A percentile compares a stretch with the other conserved stretches of the same genome.
These are phyloP conservation scores for Oplegnathus fasciatus DNA, from an alignment of 2,113 vertebrate species.

Conservation along the genomic window DNA sequence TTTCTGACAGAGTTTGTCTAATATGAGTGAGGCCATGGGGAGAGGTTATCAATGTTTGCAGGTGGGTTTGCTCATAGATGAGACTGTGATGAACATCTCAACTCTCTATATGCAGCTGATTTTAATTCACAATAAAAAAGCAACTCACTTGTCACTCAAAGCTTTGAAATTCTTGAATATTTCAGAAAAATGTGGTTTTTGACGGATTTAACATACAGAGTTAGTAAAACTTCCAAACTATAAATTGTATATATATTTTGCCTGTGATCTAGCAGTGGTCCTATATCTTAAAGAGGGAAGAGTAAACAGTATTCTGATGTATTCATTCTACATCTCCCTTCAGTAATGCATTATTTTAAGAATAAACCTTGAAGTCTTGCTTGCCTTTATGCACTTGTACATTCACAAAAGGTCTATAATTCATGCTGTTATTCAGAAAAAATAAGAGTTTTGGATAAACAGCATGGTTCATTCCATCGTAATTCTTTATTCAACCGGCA, in stretches of 20 bases:
- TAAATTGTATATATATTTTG: conserved; percentile 30
- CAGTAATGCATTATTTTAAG: conserved; percentile 55
- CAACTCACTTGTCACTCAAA: conserved; percentile 56
- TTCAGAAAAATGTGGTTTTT: conserved; percentile 39
- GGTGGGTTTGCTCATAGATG: conserved; percentile 80
- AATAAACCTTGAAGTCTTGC: conserved; percentile 63
- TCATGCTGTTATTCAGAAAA: conserved; percentile 66
- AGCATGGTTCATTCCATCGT: conserved; percentile 77
- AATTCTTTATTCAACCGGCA: conserved; percentile 88
- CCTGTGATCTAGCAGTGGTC: conserved; percentile 1
- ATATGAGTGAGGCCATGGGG: conserved; percentile 77
- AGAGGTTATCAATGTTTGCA: conserved; percentile 83
- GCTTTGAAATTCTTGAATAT: conserved; percentile 58
- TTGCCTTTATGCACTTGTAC: conserved; percentile 71
- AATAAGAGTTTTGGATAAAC: conserved; percentile 79
- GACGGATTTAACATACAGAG: conserved; percentile 2
- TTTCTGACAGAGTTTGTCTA: conserved; percentile 80
- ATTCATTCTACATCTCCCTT: conserved; percentile 28
- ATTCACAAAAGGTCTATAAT: conserved; percentile 67
- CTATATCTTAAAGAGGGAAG: conserved; percentile 16
- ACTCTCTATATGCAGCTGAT: conserved; percentile 73
- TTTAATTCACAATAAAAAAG: conserved; percentile 48
- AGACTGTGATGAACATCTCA: conserved; percentile 75
- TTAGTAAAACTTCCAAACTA: conserved; percentile 15
- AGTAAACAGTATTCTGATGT: conserved; percentile 27